These are phyloP conservation scores for Atractosteus spatula DNA, from an alignment of 2,113 vertebrate genomes.

Conservation along the genomic window DNA sequence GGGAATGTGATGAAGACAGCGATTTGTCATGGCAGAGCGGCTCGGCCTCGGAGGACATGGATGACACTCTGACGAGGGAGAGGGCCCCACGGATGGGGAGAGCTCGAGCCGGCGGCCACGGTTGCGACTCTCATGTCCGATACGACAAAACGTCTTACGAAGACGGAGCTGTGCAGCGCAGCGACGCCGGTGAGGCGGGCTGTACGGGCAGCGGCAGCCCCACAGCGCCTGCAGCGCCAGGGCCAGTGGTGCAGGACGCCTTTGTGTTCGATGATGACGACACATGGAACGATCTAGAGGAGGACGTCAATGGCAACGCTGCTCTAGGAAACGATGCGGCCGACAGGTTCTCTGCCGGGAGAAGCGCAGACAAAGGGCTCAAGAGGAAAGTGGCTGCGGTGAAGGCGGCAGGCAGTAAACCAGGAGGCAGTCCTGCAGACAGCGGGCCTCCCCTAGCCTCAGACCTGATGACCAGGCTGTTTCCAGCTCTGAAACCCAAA, in stretches of 20 bases:
- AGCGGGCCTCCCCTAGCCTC: conserved; percentile 63
- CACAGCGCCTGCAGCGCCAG: conserved; percentile 44
- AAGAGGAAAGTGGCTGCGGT: conserved; percentile 76
- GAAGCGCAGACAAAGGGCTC: conserved; percentile 56
- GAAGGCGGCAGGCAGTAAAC: conserved; percentile 55
- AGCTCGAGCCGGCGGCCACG: conserved; percentile 31
- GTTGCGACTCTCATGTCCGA: conserved; percentile 33
- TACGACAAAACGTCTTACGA: conserved; percentile 64
- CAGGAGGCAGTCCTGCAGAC: conserved; percentile 24
- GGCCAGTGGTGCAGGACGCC: conserved; percentile 32
- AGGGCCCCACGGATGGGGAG: conserved; percentile 15
- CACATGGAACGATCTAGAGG: conserved; percentile 87
- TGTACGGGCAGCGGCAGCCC: conserved; percentile 45
- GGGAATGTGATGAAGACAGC: conserved; percentile 34
- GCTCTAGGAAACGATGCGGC: not conserved
- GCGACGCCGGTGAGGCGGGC: conserved; percentile 48
- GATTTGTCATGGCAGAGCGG: conserved; percentile 30
- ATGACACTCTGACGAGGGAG: conserved; percentile 35
- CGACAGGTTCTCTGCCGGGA: conserved; percentile 23
- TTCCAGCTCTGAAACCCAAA: conserved; percentile 82
- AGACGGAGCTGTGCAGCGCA: conserved; percentile 43
- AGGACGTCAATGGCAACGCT: conserved; percentile 33
- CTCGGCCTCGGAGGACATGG: conserved; percentile 58
- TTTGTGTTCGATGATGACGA: conserved; percentile 88
- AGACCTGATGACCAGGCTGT: conserved; percentile 80